Percentiles rank a stretch among this genome's conserved stretches.
Evolutionary conservation across 2,888 invertebrate genomes (phyloP).

Genomic region (Diloba caeruleocephala): DNA sequence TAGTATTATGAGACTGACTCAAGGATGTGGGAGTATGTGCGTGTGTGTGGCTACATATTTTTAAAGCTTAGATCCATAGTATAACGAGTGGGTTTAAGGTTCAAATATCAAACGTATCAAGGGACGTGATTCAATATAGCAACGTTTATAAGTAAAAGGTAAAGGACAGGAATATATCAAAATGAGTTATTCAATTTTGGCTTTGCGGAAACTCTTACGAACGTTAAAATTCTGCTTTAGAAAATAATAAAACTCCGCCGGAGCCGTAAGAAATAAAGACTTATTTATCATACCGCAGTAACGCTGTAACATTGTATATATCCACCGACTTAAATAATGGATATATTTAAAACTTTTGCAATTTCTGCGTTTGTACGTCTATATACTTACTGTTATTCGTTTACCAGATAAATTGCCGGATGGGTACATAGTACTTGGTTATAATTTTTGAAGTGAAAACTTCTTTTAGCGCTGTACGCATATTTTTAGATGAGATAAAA

Average conservation of each 20-base stretch:
- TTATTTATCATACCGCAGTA: slow-evolving; percentile 43
- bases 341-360: slow-evolving; percentile 46
- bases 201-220: slow-evolving; percentile 19
- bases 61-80: slow-evolving; percentile 24
- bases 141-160: slow-evolving; percentile 34
- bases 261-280: slow-evolving; percentile 28
- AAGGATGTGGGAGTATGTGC: slow-evolving; percentile 24
- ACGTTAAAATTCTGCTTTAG: slow-evolving; percentile 32
- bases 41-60: slow-evolving; percentile 24
- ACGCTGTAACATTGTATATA: slow-evolving; percentile 37
- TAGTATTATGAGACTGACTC: slow-evolving; percentile 41
- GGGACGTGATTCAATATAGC: slow-evolving; percentile 28
- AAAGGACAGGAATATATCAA: slow-evolving; percentile 17
- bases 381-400: slow-evolving; percentile 26
- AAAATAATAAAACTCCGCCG: slow-evolving; percentile 35
- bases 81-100: slow-evolving; percentile 18
- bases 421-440: too few species aligned
- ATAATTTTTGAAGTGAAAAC: too few species aligned
- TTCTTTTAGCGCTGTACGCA: too few species aligned
- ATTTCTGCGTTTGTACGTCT: slow-evolving; percentile 35
- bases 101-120: slow-evolving; percentile 42
- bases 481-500: too few species aligned
- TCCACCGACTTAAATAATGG: slow-evolving; percentile 39
- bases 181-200: slow-evolving; percentile 32
- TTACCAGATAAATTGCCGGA: too few species aligned